Base-by-base conservation (phyloP, 2,113 vertebrate genomes). In the Pomatorhinus ruficollis region DNA sequence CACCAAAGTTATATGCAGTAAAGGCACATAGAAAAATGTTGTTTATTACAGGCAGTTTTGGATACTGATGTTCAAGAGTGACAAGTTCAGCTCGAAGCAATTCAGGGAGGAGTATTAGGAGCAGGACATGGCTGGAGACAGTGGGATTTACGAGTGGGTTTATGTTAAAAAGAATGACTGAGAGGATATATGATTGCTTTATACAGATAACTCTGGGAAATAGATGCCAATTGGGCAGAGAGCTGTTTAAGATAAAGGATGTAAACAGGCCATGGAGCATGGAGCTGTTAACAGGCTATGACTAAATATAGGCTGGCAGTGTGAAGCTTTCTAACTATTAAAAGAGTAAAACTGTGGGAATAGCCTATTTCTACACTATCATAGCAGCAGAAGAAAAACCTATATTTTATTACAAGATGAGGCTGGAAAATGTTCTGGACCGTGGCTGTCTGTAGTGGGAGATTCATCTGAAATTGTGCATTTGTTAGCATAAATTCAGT, bases 71-170 rank as follows among this genome's bases (percentile, higher is more conserved):
- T 39, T 61, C 49, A 52, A 60, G 27, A 64, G 23, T 24, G 49
- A 68, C 10, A n/a, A 68, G 15, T 56, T 87, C 90, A 65, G 22
- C 12, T 27, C 4, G 2, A 57, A 74, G 31, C 33, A 87, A 42
- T 53, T 61, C 50, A 45, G 13, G 12, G 12, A 63, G 23, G 31
- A 44, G 6, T 25, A 40, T 19, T 22, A 65, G 35, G 33, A 86
- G 33, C 20, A 69, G 19, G 27, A 57, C 37, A 61, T 40, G n/a
- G 22, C 40, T 65, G 68, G n/a, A 83, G 27, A 81, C 42, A 75
- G 10, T 21, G 1, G 1, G 49, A 37, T 11, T 53, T 40, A 25
- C 0, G 4, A 61, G n/a, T 31, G 56, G 14, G 18, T 8, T 85
- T 53, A 49, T 9, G 15, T 56, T 45, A 56, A 79, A 86, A 75